These are phyloP conservation scores for Catostomus latipinnis DNA, from an alignment of 2,797 vertebrate species.

Conservation along the genomic window DNA sequence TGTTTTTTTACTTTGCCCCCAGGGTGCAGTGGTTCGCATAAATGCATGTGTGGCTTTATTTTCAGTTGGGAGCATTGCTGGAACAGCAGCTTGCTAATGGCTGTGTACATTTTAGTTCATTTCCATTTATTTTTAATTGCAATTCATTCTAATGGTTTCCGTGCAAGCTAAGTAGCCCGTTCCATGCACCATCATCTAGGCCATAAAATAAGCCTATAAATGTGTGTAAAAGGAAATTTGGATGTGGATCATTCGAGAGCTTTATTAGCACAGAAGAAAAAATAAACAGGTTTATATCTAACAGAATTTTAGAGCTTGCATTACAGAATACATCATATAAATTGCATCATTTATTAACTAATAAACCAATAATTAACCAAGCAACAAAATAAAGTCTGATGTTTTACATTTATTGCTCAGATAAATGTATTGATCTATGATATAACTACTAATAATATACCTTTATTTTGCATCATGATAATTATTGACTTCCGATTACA, in stretches of 20 bases:
- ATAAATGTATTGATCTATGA: neutral
- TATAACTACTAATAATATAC: neutral
- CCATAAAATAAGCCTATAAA: neutral
- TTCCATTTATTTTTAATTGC: neutral
- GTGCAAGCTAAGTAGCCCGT: neutral
- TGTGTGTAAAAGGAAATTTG: neutral
- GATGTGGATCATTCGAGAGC: neutral
- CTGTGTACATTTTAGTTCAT: neutral
- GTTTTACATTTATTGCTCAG: neutral
- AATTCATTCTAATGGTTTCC: neutral
- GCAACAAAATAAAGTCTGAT: neutral
- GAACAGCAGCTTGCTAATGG: slow-evolving; percentile 25
- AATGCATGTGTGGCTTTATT: slow-evolving; percentile 43
- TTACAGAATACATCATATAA: neutral
- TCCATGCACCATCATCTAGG: neutral
- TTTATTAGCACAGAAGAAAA: neutral
- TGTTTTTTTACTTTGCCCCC: slow-evolving; percentile 41
- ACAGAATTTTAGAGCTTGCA: neutral
- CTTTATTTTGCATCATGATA: no score
- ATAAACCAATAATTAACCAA: neutral
- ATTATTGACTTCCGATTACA: no score
- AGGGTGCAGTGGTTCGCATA: slow-evolving; percentile 21
- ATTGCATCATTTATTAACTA: neutral
- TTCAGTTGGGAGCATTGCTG: slow-evolving; percentile 17
- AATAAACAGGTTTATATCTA: neutral